These are phyloP conservation scores for Tragopan temminckii DNA, from an alignment of 2,797 vertebrate genomes.

Conservation along the genomic window DNA sequence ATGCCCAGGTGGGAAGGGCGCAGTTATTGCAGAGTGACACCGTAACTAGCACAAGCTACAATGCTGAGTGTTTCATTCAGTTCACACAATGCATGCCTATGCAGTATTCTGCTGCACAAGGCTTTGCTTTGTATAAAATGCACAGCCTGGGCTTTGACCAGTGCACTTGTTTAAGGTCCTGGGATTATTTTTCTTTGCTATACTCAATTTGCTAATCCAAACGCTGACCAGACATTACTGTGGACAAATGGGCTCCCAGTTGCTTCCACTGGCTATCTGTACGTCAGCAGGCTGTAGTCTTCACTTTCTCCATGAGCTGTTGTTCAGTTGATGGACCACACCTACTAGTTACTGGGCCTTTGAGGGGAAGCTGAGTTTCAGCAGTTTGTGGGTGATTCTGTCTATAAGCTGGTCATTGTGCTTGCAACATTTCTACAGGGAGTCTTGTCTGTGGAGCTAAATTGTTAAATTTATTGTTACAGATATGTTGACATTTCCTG, in stretches of 20 bases:
- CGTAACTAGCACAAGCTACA: not conserved
- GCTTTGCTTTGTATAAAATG: not conserved
- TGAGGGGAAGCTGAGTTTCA: not conserved
- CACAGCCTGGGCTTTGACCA: not conserved
- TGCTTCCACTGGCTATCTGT: not conserved
- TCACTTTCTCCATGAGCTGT: not conserved
- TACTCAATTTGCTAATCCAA: slow-evolving; percentile 3
- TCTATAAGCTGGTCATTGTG: rapidly evolving
- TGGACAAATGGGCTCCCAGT: not conserved
- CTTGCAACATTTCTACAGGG: not conserved
- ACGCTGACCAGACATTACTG: not conserved
- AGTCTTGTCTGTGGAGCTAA: not conserved
- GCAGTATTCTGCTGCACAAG: not conserved
- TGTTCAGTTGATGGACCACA: not conserved
- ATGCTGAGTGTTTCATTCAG: not conserved
- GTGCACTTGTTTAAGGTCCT: not conserved
- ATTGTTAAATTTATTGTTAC: rapidly evolving
- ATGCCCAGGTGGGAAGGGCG: not conserved
- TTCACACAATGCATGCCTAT: not conserved
- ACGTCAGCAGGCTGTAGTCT: not conserved
- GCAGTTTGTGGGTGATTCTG: not conserved
- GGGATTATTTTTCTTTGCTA: not conserved
- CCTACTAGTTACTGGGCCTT: not conserved
- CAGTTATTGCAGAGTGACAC: not conserved
- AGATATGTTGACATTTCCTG: rapidly evolving